Evolutionary conservation across 1,140 invertebrate species (phyloP).

Genomic region (Pogonus chalceus): DNA sequence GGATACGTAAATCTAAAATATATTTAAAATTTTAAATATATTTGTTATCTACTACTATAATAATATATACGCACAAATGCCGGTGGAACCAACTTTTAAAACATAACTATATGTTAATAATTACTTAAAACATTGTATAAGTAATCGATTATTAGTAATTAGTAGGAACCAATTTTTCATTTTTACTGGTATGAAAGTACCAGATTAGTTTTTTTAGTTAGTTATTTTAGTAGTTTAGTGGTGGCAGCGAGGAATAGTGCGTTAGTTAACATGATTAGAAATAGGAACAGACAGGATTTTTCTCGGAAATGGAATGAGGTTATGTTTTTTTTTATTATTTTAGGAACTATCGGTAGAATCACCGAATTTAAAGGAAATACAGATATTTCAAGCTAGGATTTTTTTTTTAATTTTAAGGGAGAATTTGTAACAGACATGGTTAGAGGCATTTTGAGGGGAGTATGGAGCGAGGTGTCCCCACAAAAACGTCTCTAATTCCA

Average conservation of each 20-base stretch:
- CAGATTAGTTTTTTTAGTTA: conserved; percentile 11
- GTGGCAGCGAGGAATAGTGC: conserved; percentile 33
- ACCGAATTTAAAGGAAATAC: too few relatives aligned
- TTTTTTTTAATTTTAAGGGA: too few relatives aligned
- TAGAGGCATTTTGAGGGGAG: too few relatives aligned
- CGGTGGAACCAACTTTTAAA: conserved; percentile 34
- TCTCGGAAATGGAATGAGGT: too few relatives aligned
- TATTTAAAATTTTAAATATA: conserved; percentile 39
- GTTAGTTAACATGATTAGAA: conserved; percentile 3
- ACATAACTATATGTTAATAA: conserved; percentile 36
- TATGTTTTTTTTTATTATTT: too few relatives aligned
- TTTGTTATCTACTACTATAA: conserved; percentile 29
- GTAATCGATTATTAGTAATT: conserved; percentile 38
- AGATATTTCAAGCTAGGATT: too few relatives aligned
- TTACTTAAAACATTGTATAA: conserved; percentile 35
- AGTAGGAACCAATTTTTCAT: conserved; percentile 41
- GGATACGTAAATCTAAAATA: conserved; percentile 49
- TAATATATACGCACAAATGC: conserved; percentile 38
- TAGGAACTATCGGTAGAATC: too few relatives aligned
- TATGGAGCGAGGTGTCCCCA: too few relatives aligned
- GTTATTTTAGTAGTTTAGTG: conserved; percentile 32
- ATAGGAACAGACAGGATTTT: too few relatives aligned
- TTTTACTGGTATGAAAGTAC: conserved; percentile 21
- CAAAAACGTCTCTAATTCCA: too few relatives aligned
- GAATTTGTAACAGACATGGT: too few relatives aligned